phyloP scores from a whole-genome alignment of 2,113 vertebrate genomes.

The Mesitornis unicolor region DNA sequence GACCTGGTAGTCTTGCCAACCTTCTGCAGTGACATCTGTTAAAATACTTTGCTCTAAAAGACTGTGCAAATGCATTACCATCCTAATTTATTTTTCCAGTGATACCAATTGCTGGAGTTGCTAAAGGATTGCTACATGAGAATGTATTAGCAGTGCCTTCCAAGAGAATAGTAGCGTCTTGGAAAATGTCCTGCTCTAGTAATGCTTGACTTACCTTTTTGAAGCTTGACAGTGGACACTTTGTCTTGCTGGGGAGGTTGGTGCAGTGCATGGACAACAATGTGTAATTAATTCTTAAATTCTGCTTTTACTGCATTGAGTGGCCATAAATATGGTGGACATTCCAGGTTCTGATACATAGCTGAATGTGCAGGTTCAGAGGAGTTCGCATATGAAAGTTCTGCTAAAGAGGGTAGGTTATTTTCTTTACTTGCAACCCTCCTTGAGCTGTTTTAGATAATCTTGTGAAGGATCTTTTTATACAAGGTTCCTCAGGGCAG shows the following conservation, averaged over 20 bases:
- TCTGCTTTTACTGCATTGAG: neutral
- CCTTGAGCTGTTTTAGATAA: neutral
- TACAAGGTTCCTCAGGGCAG: neutral
- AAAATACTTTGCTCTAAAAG: neutral
- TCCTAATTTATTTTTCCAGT: neutral
- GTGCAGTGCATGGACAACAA: fast-evolving
- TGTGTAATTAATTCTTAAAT: fast-evolving
- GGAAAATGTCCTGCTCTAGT: neutral
- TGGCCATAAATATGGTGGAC: fast-evolving
- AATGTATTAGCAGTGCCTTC: neutral
- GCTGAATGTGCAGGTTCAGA: neutral
- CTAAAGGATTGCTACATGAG: neutral
- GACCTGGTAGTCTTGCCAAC: neutral
- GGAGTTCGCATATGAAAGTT: fast-evolving
- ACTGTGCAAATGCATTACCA: neutral
- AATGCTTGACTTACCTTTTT: neutral
- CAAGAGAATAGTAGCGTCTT: neutral
- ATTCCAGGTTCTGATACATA: neutral
- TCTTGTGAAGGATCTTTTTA: neutral
- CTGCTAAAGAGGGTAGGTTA: neutral
- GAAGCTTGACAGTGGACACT: neutral
- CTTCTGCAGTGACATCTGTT: neutral
- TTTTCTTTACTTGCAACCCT: neutral
- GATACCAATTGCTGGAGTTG: neutral
- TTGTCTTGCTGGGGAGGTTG: neutral